phyloP scores from a whole-genome alignment of 2,797 vertebrate species.

The Eulemur coronatus region DNA sequence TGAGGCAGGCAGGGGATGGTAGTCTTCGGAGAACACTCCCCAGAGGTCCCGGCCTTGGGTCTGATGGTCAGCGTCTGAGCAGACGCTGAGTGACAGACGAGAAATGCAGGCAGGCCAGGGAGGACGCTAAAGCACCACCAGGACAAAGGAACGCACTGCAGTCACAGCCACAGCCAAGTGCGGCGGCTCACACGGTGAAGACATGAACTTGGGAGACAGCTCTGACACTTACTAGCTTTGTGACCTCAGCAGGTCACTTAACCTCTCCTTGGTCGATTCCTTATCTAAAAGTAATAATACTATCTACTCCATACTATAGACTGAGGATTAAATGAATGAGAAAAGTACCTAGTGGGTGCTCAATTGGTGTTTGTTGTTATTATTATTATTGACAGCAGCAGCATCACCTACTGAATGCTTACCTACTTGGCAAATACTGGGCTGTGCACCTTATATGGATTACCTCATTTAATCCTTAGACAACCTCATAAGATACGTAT shows the following conservation, averaged over 20 bases:
- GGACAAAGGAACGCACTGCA: neutral
- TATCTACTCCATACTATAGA: neutral
- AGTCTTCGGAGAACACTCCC: neutral
- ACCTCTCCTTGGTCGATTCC: neutral
- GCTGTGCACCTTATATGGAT: neutral
- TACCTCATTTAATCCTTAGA: neutral
- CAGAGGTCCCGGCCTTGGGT: neutral
- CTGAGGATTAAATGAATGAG: neutral
- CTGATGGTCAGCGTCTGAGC: neutral
- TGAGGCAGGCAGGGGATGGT: neutral
- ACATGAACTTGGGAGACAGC: neutral
- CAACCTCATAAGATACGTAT: neutral
- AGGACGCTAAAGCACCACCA: neutral
- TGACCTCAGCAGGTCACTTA: neutral
- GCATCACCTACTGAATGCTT: neutral
- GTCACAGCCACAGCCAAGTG: no score
- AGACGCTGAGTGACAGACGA: neutral
- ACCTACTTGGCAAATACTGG: neutral
- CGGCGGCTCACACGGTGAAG: rapidly evolving
- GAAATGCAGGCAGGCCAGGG: neutral
- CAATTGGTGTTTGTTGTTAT: neutral
- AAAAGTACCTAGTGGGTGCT: neutral
- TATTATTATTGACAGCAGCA: neutral
- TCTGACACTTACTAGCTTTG: neutral
- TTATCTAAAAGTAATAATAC: neutral